Conservation (phyloP, 2,888 invertebrate genomes). For the Rotaria macrura region DNA sequence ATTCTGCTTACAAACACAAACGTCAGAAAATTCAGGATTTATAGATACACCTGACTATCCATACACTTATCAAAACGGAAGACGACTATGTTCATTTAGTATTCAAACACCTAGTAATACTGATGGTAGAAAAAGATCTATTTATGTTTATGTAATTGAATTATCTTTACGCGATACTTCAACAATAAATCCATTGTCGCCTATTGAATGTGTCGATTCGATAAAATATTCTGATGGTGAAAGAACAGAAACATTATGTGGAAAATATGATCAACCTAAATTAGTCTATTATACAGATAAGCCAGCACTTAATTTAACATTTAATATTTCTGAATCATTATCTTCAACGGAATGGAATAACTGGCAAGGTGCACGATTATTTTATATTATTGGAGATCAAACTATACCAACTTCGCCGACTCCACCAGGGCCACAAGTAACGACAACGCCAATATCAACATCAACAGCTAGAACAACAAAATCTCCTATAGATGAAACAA, state of each 20-base stretch:
- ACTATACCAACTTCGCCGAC: not conserved
- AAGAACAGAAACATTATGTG: not conserved
- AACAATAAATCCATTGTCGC: not conserved
- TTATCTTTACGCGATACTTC: not conserved
- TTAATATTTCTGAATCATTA: not conserved
- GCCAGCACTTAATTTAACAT: not conserved
- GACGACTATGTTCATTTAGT: not conserved
- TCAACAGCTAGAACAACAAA: not conserved
- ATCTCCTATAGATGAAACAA: too few relatives aligned
- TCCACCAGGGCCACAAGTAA: not conserved
- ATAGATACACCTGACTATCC: not conserved
- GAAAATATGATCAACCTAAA: not conserved
- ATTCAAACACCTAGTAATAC: not conserved
- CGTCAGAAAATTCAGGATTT: not conserved
- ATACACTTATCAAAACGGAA: not conserved
- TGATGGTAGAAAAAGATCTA: not conserved
- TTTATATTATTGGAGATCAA: not conserved
- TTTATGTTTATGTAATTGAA: not conserved
- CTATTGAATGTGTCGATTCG: not conserved
- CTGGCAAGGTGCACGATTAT: conserved; percentile 5
- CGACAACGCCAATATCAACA: not conserved
- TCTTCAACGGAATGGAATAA: too few relatives aligned
- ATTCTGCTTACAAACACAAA: not conserved
- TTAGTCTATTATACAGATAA: not conserved
- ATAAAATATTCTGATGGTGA: not conserved